Base-by-base conservation (phyloP, 92 coral and sea anemone species). In the Zoanthus sociatus region DNA sequence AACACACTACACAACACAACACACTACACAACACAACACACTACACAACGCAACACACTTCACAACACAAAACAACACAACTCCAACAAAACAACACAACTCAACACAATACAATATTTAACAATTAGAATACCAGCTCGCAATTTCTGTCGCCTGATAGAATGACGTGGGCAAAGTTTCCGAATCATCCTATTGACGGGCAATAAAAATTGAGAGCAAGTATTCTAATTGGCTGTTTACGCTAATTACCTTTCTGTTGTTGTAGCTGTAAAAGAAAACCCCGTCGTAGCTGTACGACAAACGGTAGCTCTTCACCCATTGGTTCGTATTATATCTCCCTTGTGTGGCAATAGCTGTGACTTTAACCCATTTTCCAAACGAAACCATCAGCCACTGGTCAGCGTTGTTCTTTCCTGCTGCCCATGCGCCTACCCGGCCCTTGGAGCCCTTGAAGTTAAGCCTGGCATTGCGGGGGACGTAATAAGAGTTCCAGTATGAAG, bases 251-350 rank as follows among this genome's bases (percentile, higher is more conserved):
- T 73, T 73, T 46, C 54, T 9, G 17, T 10, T 50, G 32, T 33
- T 18, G 26, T 73, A 45, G 18, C 44, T 7, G 21, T 33, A 15
- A 21, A 37, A 73, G 58, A 73, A 44, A 3, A 73, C 54, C 4
- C 78, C 78, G 8, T 73, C 78, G 44, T 73, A 73, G 58, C 78
- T 73, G 56, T 4, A 73, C 7, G 56, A 37, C 20, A 73, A 55
- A 9, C 78, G 21, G 32, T 73, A 73, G 54, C 78, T 73, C 56
- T 44, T 73, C 18, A 73, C 78, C 78, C 78, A 73, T 31, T 73
- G 78, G 3, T 16, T 20, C n/a, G 26, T 50, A 46, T 73, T 50
- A 7, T 45, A 50, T 73, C 78, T 73, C 2, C 78, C 78, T 12
- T 73, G 78, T 5, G 78, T 73, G 10, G 78, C 78, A 9, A 73